phyloP scores from a whole-genome alignment of 2,113 vertebrate species.

The Thalassoma bifasciatum region DNA sequence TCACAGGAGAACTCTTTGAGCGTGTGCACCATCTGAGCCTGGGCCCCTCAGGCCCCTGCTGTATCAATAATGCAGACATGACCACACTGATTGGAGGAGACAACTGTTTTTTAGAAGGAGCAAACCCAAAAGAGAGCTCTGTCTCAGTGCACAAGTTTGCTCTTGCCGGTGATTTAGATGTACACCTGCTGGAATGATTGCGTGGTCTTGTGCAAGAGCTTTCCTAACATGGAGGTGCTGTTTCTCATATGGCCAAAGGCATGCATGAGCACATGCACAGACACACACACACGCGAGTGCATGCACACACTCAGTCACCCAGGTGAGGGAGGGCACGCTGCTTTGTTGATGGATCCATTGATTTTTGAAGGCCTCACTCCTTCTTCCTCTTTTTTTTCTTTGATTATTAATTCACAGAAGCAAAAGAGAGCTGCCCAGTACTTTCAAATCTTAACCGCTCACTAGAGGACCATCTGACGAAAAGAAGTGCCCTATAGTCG shows the following conservation, averaged over 20 bases:
- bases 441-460: constrained; percentile 75
- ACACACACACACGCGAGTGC: constrained; percentile 14
- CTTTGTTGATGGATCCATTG: constrained; percentile 67
- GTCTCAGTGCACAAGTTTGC: constrained; percentile 77
- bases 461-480: constrained; percentile 53
- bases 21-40: constrained; percentile 84
- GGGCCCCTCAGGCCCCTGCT: constrained; percentile 79
- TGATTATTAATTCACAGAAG: constrained; percentile 83
- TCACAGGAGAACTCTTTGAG: constrained; percentile 77
- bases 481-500: constrained; percentile 31
- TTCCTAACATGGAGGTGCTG: constrained; percentile 3
- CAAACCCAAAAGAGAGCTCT: constrained; percentile 80
- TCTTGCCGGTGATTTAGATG: constrained; percentile 86
- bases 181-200: constrained; percentile 79
- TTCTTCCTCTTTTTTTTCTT: constrained; percentile 71
- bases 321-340: constrained; percentile 53
- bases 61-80: constrained; percentile 90
- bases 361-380: constrained; percentile 75
- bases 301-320: constrained; percentile 48
- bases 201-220: constrained; percentile 21
- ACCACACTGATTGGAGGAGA: constrained; percentile 92
- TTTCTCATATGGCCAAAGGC: neutral
- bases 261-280: neutral
- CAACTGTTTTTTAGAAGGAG: constrained; percentile 88
- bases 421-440: constrained; percentile 77